Conservation (phyloP, 2,797 vertebrate species). For the Spinus pinus region DNA sequence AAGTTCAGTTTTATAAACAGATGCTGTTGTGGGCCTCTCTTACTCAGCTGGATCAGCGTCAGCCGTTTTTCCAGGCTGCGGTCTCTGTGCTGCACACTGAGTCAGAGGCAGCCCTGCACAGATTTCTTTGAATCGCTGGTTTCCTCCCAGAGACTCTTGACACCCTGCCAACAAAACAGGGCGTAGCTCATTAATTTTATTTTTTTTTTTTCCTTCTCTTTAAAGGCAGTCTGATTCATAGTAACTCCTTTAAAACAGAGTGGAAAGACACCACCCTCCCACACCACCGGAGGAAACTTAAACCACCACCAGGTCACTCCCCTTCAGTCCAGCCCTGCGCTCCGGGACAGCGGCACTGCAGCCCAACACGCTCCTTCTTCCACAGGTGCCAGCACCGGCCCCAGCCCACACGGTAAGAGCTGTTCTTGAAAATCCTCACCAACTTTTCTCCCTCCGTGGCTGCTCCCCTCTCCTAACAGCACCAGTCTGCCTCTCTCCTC, state of each 20-base stretch:
- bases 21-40: conserved; percentile 69
- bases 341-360: neutral
- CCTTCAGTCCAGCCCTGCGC: conserved; percentile 35
- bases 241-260: conserved; percentile 79
- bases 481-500: neutral
- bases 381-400: neutral
- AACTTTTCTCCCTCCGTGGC: neutral
- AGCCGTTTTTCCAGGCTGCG: conserved; percentile 74
- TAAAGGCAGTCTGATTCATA: conserved; percentile 80
- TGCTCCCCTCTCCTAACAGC: neutral
- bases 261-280: conserved; percentile 74
- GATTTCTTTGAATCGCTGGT: conserved; percentile 72
- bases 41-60: conserved; percentile 74
- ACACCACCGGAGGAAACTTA: conserved; percentile 71
- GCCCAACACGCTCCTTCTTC: conserved; percentile 12
- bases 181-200: conserved; percentile 71
- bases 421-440: neutral
- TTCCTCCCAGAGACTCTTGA: conserved; percentile 75
- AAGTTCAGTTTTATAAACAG: conserved; percentile 71
- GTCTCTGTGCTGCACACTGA: conserved; percentile 67
- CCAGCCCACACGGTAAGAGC: conserved; percentile 66
- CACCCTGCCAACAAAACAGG: conserved; percentile 72
- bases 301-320: conserved; percentile 67
- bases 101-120: conserved; percentile 65
- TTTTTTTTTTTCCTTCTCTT: conserved; percentile 38